A percentile compares a stretch with the other conserved stretches of the same genome.
Evolutionary conservation across 2,888 invertebrate genomes (phyloP).

Genomic region (Epicampocera succincta): DNA sequence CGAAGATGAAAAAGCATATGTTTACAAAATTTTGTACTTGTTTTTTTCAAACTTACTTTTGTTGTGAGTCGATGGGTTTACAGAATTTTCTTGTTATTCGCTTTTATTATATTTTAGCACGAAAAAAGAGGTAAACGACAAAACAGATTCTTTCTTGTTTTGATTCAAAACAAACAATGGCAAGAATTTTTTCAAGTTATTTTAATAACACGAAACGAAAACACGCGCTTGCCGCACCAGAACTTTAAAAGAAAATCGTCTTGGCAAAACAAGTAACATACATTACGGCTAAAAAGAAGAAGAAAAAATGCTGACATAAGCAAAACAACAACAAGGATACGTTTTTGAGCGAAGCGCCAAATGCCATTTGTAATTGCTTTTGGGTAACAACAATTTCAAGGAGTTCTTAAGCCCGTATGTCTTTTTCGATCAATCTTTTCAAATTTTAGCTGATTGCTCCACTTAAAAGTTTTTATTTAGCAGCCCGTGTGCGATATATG

Average conservation of each 20-base stretch:
- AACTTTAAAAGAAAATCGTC: conserved; percentile 6
- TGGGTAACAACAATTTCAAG: too few species aligned
- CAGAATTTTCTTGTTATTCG: conserved; percentile 27
- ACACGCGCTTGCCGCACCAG: background rate
- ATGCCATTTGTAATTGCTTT: too few species aligned
- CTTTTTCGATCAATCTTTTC: too few species aligned
- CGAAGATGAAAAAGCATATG: conserved; percentile 36
- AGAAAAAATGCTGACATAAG: background rate
- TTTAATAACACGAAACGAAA: conserved; percentile 14
- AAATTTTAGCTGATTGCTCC: too few species aligned
- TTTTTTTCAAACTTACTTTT: conserved; percentile 40
- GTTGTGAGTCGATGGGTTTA: conserved; percentile 4
- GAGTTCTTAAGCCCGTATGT: too few species aligned
- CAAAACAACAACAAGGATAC: too few species aligned
- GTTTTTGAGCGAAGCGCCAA: too few species aligned
- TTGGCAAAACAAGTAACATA: background rate
- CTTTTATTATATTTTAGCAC: conserved; percentile 7
- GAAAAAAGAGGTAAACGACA: conserved; percentile 10
- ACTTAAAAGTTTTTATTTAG: too few species aligned
- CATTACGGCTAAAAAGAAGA: background rate
- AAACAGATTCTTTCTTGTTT: conserved; percentile 36
- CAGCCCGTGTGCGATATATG: too few species aligned
- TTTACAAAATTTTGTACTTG: conserved; percentile 28
- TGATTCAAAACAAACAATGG: conserved; percentile 26
- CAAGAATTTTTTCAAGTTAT: conserved; percentile 18